Base-by-base conservation (phyloP, 2,797 vertebrate genomes). In the Pristis pectinata region DNA sequence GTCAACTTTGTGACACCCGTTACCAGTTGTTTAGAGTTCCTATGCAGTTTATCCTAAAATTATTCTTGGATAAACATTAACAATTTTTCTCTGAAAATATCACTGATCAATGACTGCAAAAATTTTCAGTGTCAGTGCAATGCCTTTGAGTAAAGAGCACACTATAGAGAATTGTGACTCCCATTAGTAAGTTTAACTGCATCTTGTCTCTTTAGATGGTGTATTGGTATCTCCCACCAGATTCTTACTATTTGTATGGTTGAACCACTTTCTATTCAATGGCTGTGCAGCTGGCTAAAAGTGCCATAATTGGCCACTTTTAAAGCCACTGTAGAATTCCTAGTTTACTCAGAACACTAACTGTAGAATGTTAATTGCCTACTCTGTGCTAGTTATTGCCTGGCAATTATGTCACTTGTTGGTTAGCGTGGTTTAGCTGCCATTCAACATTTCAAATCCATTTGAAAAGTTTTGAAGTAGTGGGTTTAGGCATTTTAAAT, bases 381-480 rank as follows among this genome's bases (percentile, higher is more conserved):
- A 27, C 22, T 74, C 7, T 34, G 22, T 44, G 41, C 67, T 49
- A 72, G 24, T 34, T 74, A 74, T 41, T 70, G 59, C 11, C 70
- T 19, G 30, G 67, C 37, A 37, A 53, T 74, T 70, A 37, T 93
- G 92, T 74, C 67, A 49, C 9, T n/a, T 93, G 41, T 93, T 13
- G 2, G 13, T 93, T 3, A 44, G 64, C 74, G 22, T 72, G 24
- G 13, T 15, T 93, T 41, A 70, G 41, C 30, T 72, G 41, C 49
- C 44, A 70, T 91, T 91, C 59, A 91, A 91, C 87, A 91, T 91
- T 91, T 37, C n/a, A 91, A 19, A 4, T 89, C 15, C 59, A 59
- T 64, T 89, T n/a, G 59, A 89, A 89, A 61, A 61, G 56, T 34
- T 61, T 91, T 67, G n/a, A 91, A 91, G 87, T 91, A 41, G 59